A percentile compares a stretch with the other conserved stretches of the same genome.
Conservation (phyloP, 2,113 vertebrate genomes). For the Petroica traversi region DNA sequence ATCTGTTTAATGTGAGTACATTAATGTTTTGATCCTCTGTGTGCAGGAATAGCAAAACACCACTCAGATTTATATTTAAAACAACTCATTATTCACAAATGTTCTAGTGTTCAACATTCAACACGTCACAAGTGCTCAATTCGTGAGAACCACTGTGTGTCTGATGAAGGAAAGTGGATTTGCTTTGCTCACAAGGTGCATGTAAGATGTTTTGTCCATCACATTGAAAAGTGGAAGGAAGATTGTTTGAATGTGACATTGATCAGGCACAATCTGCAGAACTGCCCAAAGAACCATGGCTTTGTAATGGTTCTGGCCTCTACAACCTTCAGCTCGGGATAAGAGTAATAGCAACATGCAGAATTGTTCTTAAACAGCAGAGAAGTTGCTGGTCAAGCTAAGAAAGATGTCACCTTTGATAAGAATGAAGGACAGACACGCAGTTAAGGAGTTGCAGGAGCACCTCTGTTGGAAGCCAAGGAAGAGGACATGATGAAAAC, state of each 20-base stretch:
- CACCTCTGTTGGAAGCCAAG: neutral
- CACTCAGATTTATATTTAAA: neutral
- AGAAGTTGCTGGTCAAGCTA: neutral
- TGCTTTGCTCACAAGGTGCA: neutral
- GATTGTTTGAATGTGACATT: rapidly evolving
- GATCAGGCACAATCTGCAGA: neutral
- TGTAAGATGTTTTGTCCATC: neutral
- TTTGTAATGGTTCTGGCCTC: neutral
- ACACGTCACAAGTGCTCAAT: no score
- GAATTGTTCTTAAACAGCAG: neutral
- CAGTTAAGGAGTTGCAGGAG: neutral
- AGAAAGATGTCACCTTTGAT: neutral
- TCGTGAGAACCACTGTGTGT: neutral
- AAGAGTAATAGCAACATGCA: neutral
- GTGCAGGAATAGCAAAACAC: neutral
- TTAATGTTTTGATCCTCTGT: neutral
- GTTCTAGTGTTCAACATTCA: neutral
- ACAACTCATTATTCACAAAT: neutral
- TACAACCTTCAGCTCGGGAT: neutral
- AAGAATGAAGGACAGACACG: neutral
- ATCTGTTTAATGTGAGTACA: neutral
- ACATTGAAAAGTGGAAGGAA: neutral
- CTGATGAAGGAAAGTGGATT: neutral
- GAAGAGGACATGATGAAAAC: neutral
- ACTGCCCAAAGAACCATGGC: neutral